Percentiles rank a stretch among this genome's conserved stretches.
These are phyloP conservation scores for Agriopis aurantiaria DNA, from an alignment of 2,888 invertebrate genomes.

Conservation along the genomic window DNA sequence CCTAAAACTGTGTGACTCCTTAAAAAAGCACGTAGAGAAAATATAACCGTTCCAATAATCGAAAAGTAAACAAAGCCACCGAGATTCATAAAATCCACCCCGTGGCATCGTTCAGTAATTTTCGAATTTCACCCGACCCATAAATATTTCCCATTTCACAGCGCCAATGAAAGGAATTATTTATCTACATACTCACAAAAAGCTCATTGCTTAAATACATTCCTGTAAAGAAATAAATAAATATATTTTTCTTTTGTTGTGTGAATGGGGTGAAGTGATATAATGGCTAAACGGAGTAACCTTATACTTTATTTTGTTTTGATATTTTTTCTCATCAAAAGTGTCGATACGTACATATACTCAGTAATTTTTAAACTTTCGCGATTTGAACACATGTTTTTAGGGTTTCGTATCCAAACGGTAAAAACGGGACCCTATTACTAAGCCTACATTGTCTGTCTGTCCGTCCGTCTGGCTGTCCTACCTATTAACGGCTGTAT, in stretches of 20 bases:
- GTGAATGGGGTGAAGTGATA: constrained; percentile 47
- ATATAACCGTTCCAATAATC: too few species aligned
- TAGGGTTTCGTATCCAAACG: too few species aligned
- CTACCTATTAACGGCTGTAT: too few species aligned
- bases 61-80: constrained; percentile 11
- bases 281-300: constrained; percentile 37
- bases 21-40: too few species aligned
- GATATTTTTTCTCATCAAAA: constrained; percentile 21
- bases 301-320: constrained; percentile 30
- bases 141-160: constrained; percentile 21
- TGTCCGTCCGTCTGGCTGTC: too few species aligned
- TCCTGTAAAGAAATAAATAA: constrained; percentile 41
- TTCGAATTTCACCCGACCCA: constrained; percentile 26
- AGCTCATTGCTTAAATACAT: constrained; percentile 38
- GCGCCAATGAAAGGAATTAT: constrained; percentile 27
- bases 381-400: too few species aligned
- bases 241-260: constrained; percentile 46
- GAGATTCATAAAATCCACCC: constrained; percentile 14
- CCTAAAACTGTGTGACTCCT: not conserved
- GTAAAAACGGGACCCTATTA: too few species aligned
- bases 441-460: too few species aligned
- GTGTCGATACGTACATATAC: not conserved
- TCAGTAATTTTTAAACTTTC: too few species aligned
- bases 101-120: constrained; percentile 21
- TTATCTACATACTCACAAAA: constrained; percentile 27